These are phyloP conservation scores for Zygogramma bicolorata DNA, from an alignment of 2,888 invertebrate species.

Conservation along the genomic window DNA sequence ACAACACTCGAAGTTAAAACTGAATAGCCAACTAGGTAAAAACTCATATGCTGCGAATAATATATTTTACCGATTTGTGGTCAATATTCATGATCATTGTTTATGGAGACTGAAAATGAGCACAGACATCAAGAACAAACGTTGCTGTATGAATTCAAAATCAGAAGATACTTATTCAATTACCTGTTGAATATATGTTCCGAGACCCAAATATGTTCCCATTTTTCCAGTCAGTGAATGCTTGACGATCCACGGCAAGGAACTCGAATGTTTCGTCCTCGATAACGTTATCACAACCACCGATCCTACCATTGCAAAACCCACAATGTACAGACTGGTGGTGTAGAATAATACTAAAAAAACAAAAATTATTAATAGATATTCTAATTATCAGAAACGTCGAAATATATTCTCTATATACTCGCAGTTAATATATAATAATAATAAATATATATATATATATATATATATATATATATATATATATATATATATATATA, in stretches of 20 bases:
- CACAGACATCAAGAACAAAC: background rate
- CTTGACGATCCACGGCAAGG: conserved; percentile 70
- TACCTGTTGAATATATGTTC: conserved; percentile 65
- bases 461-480: too few relatives aligned
- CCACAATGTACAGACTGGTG: conserved; percentile 69
- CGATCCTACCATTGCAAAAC: conserved; percentile 70
- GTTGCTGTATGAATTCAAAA: background rate
- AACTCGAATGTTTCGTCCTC: conserved; percentile 65
- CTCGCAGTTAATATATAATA: too few relatives aligned
- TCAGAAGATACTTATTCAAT: background rate
- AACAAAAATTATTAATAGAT: background rate
- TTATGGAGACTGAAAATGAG: too few relatives aligned
- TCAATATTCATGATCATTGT: too few relatives aligned
- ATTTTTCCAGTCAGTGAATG: conserved; percentile 65
- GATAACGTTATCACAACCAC: conserved; percentile 70
- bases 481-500: too few relatives aligned
- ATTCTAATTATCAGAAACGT: too few relatives aligned
- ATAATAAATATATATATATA: too few relatives aligned
- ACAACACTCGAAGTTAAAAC: too few relatives aligned
- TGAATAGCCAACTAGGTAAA: too few relatives aligned
- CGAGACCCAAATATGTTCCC: conserved; percentile 66
- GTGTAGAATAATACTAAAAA: conserved; percentile 71
- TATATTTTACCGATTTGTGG: too few relatives aligned
- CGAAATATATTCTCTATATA: too few relatives aligned
- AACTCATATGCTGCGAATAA: too few relatives aligned